Percentiles rank a stretch among this genome's conserved stretches.
phyloP scores from a whole-genome alignment of 92 coral and sea anemone species.

The Muricea muricata region DNA sequence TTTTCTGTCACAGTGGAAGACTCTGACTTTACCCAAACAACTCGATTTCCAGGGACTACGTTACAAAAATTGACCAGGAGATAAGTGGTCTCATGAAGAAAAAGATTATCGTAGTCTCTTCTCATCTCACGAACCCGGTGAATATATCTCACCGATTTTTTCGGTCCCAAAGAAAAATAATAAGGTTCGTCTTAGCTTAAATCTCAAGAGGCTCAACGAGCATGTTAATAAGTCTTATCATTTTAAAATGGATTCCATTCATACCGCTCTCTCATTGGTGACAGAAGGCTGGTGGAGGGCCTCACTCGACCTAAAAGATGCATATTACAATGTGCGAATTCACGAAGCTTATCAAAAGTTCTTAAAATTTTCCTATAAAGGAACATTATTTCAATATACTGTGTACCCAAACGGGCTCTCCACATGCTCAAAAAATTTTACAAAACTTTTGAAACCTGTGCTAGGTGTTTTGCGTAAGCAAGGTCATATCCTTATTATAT shows the following conservation, averaged over 20 bases:
- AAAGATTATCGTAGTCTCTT: too few species aligned
- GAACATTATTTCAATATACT: background rate
- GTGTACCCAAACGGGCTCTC: constrained; percentile 67
- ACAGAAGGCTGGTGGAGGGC: constrained; percentile 67
- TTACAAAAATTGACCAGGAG: too few species aligned
- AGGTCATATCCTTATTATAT: constrained; percentile 36
- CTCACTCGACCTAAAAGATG: constrained; percentile 62
- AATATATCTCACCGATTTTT: background rate
- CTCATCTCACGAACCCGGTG: constrained; percentile 4
- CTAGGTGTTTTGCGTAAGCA: constrained; percentile 41
- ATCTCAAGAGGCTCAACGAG: constrained; percentile 47
- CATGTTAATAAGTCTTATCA: constrained; percentile 42
- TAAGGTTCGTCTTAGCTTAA: constrained; percentile 46
- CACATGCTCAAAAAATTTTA: constrained; percentile 63
- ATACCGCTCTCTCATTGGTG: constrained; percentile 43
- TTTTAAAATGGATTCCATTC: constrained; percentile 59
- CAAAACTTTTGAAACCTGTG: constrained; percentile 67
- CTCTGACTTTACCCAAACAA: too few species aligned
- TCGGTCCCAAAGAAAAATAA: background rate
- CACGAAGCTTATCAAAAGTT: background rate
- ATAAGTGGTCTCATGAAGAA: too few species aligned
- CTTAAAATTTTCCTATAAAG: background rate
- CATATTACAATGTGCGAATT: constrained; percentile 36
- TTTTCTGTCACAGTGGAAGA: background rate
- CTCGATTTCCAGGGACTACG: too few species aligned